These are phyloP conservation scores for Myzus persicae DNA, from an alignment of 1,140 invertebrate genomes.

Conservation along the genomic window DNA sequence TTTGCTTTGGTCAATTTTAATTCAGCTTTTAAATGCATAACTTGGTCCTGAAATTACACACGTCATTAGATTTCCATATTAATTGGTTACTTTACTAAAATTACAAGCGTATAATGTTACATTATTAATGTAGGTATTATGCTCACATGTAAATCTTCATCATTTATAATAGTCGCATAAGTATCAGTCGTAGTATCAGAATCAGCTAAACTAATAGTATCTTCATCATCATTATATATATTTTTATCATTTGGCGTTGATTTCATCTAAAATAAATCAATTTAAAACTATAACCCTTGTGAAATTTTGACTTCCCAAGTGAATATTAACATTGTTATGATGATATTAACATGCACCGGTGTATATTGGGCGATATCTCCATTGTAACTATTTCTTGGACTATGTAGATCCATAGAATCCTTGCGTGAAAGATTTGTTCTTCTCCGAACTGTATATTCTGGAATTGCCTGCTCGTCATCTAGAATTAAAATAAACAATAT, in stretches of 20 bases:
- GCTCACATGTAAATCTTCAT: constrained; percentile 63
- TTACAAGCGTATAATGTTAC: neutral
- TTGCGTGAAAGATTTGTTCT: constrained; percentile 24
- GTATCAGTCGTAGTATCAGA: constrained; percentile 63
- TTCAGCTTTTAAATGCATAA: constrained; percentile 71
- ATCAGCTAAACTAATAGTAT: constrained; percentile 45
- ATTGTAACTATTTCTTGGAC: constrained; percentile 53
- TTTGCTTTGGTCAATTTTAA: constrained; percentile 68
- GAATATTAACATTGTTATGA: constrained; percentile 58
- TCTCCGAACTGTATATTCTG: constrained; percentile 34
- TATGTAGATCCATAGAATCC: constrained; percentile 5
- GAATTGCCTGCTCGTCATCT: constrained; percentile 16
- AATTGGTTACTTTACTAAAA: neutral
- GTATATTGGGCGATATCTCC: constrained; percentile 49
- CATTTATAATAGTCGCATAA: constrained; percentile 64
- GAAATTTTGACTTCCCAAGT: constrained; percentile 49
- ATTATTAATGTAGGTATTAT: neutral
- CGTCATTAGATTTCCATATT: constrained; percentile 8
- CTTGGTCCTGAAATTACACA: constrained; percentile 61
- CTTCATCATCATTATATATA: constrained; percentile 23
- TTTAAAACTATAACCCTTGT: constrained; percentile 45
- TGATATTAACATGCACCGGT: constrained; percentile 58
- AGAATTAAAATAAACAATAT: neutral
- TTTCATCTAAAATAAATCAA: constrained; percentile 55
- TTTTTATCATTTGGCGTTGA: neutral